A percentile compares a stretch with the other conserved stretches of the same genome.
Conservation (phyloP, 2,888 invertebrate species). For the Leptopilina syphax region DNA sequence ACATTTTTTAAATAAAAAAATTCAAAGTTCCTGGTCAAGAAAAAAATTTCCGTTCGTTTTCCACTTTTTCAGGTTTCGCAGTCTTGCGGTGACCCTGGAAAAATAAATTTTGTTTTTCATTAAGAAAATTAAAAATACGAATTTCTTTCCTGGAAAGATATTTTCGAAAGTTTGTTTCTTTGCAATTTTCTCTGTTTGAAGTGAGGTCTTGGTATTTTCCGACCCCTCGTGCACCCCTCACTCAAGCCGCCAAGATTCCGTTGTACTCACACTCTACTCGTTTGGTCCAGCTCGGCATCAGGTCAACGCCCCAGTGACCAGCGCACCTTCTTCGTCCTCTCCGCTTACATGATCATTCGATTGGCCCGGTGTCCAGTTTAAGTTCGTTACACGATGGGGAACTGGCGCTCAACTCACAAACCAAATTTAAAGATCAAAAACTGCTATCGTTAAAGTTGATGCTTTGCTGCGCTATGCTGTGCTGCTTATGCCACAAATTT, state of each 20-base stretch:
- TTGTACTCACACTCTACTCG: slow-evolving; percentile 66
- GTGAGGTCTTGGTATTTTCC: slow-evolving; percentile 21
- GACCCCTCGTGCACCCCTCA: slow-evolving; percentile 39
- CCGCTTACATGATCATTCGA: slow-evolving; percentile 26
- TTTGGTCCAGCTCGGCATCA: slow-evolving; percentile 71
- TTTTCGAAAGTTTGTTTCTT: not conserved
- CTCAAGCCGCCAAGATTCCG: slow-evolving; percentile 52
- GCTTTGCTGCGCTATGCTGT: not conserved
- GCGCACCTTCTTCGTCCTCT: slow-evolving; percentile 69
- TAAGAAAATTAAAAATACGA: too few species aligned
- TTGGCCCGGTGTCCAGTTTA: slow-evolving; percentile 41
- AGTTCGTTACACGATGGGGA: slow-evolving; percentile 38
- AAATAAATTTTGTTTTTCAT: too few species aligned
- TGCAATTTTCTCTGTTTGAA: not conserved
- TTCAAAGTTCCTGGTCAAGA: too few species aligned
- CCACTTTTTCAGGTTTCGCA: too few species aligned
- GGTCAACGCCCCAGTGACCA: slow-evolving; percentile 76
- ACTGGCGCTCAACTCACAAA: slow-evolving; percentile 29
- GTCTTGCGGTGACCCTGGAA: too few species aligned
- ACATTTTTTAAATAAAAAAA: too few species aligned
- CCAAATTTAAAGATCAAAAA: slow-evolving; percentile 32
- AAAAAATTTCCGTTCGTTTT: too few species aligned
- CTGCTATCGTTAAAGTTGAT: slow-evolving; percentile 33
- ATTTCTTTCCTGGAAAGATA: too few species aligned
- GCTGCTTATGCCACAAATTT: slow-evolving; percentile 13